Base-by-base conservation (phyloP, 2,888 invertebrate genomes). In the Parnassius orleans region DNA sequence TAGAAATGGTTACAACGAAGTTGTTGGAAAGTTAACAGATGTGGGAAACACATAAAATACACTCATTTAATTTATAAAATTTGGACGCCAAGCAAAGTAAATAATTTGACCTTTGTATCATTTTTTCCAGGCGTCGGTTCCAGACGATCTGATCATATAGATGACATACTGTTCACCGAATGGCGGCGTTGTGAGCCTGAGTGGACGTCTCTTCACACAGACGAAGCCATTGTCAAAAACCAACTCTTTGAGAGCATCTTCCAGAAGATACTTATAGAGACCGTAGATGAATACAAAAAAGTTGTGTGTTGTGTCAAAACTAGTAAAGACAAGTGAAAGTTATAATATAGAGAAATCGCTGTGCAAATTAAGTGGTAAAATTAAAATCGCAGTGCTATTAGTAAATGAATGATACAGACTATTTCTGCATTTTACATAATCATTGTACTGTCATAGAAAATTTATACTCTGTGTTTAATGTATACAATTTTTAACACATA, bases 121-220 rank as follows among this genome's bases (percentile, higher is more conserved):
- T 15, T 44, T 51, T 59, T 72, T 72, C 1, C 74, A 88, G 90
- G 84, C 44, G 84, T 90, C 3, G 79, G 84, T 1, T 79, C 80
- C 9, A 77, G 87, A 2, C 82, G 89, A 1, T 83, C 89, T 0
- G 90, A 91, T 64, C 89, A 91, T 71, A 88, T 91, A 48, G 91
- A 91, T 68, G 90, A 90, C 66, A 87, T 91, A 51, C 60, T 91
- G 53, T 87, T 90, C 66, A 73, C 86, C 15, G 90, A 91, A 67
- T 91, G 90, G 91, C 79, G 86, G 0, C 83, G 86, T n/a, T 86
- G 86, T 64, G 91, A 91, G 68, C 84, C 87, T 1, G 88, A 89
- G 65, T 91, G 91, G 91, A 90, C 89, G 0, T 73, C 85, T 0
- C 74, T 89, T 1, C 87, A 90, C 69, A 70, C 74, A 0, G 90